Conservation (phyloP, 2,888 invertebrate genomes). For the Colostygia pectinataria region DNA sequence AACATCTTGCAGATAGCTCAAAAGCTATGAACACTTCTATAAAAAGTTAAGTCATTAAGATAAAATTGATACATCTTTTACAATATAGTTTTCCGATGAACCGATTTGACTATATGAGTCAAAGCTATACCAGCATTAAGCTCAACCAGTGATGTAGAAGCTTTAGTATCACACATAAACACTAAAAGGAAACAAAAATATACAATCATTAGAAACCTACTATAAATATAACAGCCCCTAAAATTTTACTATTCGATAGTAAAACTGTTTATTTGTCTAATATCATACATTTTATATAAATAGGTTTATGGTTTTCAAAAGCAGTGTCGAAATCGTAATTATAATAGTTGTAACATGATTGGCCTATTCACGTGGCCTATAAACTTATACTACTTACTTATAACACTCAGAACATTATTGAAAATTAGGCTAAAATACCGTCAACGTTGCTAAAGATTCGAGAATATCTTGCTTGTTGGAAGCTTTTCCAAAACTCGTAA, state of each 20-base stretch:
- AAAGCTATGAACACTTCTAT: conserved; percentile 22
- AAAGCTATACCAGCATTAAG: neutral
- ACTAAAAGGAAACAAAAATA: conserved; percentile 69
- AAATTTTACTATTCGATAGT: conserved; percentile 78
- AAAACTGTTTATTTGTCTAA: conserved; percentile 65
- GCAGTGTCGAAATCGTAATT: conserved; percentile 68
- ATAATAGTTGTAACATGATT: conserved; percentile 40
- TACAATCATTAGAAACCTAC: conserved; percentile 66
- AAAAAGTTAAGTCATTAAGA: conserved; percentile 8
- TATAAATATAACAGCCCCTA: conserved; percentile 80
- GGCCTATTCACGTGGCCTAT: conserved; percentile 31
- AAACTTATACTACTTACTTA: conserved; percentile 38
- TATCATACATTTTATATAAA: conserved; percentile 62
- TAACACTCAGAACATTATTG: conserved; percentile 42
- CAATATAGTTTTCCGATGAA: neutral
- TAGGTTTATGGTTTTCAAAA: conserved; percentile 66
- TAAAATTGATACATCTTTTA: conserved; percentile 4
- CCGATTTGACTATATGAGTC: conserved; percentile 1
- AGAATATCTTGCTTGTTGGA: conserved; percentile 41
- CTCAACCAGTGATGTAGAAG: conserved; percentile 8
- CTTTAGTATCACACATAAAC: conserved; percentile 38
- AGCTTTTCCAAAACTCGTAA: conserved; percentile 5
- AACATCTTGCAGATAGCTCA: conserved; percentile 9
- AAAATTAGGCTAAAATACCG: conserved; percentile 40
- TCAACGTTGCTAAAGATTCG: conserved; percentile 49